A percentile compares a stretch with the other conserved stretches of the same genome.
phyloP scores from a whole-genome alignment of 1,140 invertebrate genomes.

The Papilio polyxenes region DNA sequence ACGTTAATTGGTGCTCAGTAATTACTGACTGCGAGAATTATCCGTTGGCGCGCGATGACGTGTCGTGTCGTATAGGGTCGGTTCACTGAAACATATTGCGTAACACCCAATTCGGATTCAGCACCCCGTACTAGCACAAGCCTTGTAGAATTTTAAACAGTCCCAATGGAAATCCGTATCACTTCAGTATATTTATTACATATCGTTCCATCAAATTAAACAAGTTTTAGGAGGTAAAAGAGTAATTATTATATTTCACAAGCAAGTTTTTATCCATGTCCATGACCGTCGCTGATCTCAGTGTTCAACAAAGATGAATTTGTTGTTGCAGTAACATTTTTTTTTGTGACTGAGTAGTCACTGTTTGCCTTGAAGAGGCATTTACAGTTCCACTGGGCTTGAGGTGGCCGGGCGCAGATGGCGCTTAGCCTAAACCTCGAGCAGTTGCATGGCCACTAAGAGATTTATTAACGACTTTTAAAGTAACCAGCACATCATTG shows the following conservation, averaged over 20 bases:
- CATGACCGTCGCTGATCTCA: neutral
- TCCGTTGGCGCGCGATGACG: conserved; percentile 24
- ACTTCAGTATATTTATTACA: conserved; percentile 57
- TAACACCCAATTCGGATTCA: conserved; percentile 50
- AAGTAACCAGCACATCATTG: neutral
- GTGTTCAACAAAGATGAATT: neutral
- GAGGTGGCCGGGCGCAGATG: too few relatives aligned
- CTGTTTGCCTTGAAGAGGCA: too few relatives aligned
- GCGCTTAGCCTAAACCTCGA: too few relatives aligned
- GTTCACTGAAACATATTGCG: conserved; percentile 41
- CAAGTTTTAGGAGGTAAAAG: neutral
- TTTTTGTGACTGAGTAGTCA: too few relatives aligned
- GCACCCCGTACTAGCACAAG: conserved; percentile 42
- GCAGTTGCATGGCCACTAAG: too few relatives aligned
- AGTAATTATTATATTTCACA: neutral
- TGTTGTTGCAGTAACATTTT: too few relatives aligned
- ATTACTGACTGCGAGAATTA: conserved; percentile 30
- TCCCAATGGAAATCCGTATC: conserved; percentile 46
- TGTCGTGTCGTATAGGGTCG: conserved; percentile 24
- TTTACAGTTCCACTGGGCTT: too few relatives aligned
- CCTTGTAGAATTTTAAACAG: conserved; percentile 54
- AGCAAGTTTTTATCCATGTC: neutral
- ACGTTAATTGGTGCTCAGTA: conserved; percentile 33
- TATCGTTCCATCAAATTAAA: conserved; percentile 42
- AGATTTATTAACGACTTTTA: neutral